These are phyloP conservation scores for Anisognathus igniventris DNA, from an alignment of 2,797 vertebrate species.

Conservation along the genomic window DNA sequence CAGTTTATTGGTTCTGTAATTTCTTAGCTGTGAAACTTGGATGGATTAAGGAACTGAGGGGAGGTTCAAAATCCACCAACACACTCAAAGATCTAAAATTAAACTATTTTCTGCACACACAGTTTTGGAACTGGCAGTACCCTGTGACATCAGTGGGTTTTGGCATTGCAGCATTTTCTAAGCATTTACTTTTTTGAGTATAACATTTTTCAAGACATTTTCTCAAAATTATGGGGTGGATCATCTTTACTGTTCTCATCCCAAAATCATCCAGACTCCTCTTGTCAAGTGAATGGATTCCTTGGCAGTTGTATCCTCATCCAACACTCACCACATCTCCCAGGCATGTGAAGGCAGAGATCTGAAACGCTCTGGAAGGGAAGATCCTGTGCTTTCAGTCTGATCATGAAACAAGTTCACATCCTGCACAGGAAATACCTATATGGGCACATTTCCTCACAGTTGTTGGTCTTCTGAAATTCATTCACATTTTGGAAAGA, in stretches of 20 bases:
- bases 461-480: neutral
- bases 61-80: neutral
- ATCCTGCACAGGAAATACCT: neutral
- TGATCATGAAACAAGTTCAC: neutral
- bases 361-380: neutral
- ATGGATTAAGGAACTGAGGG: neutral
- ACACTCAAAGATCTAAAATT: neutral
- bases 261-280: neutral
- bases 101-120: neutral
- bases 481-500: conserved; percentile 13
- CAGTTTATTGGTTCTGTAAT: neutral
- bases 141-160: neutral
- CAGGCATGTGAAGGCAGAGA: neutral
- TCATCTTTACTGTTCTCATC: neutral
- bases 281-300: neutral
- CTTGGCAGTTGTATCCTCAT: neutral
- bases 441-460: neutral
- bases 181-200: neutral
- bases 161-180: neutral
- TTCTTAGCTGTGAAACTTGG: neutral
- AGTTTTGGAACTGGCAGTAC: neutral
- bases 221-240: neutral
- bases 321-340: neutral
- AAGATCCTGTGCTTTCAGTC: neutral
- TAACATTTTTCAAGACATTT: neutral